Base-by-base conservation (phyloP, 2,797 vertebrate species). In the Acanthornis magna region DNA sequence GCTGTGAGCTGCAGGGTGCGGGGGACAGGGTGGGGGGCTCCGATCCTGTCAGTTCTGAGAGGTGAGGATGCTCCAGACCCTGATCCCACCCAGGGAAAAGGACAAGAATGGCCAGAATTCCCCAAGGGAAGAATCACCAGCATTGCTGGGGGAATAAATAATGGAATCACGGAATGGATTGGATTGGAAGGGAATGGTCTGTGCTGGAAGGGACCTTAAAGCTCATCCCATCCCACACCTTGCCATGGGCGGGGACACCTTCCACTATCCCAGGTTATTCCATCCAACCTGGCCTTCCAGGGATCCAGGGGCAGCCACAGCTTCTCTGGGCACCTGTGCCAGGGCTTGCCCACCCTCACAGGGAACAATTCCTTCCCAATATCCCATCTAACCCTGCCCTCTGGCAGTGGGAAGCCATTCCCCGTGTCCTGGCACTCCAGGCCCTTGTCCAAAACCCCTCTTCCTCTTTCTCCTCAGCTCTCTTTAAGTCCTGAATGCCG, bases 151-250 rank as follows among this genome's bases (percentile, higher is more conserved):
- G 29, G 18, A 45, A 42, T 60, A 34, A 54, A 11, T 61, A 6
- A 9, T 27, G 40, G 40, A 13, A 13, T 47, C 18, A 22, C 4
- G 1, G 60, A 29, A 13, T 53, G 53, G 13, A n/a, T 38, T 58
- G 23, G 11, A 16, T 15, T 13, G 54, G 10, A 68, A 61, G 42
- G 16, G 36, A 29, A 19, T 50, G 36, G 19, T 62, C 36, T 50
- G 13, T 27, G 19, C 8, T 40, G 34, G 8, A 57, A 75, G 11
- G 13, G 36, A n/a, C 11, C 11, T 50, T 15, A 29, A 48, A 57
- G 19, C 7, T 1, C 32, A n/a, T 17, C 8, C 1, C 0, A 1
- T 62, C 0, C n/a, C 23, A 43, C 3, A 13, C 23, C 10, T 6
- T 54, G 29, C 40, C 40, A 13, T 10, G 27, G 21, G 7, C 36